Conservation (phyloP, 2,888 invertebrate genomes). For the Hymenopus coronatus region DNA sequence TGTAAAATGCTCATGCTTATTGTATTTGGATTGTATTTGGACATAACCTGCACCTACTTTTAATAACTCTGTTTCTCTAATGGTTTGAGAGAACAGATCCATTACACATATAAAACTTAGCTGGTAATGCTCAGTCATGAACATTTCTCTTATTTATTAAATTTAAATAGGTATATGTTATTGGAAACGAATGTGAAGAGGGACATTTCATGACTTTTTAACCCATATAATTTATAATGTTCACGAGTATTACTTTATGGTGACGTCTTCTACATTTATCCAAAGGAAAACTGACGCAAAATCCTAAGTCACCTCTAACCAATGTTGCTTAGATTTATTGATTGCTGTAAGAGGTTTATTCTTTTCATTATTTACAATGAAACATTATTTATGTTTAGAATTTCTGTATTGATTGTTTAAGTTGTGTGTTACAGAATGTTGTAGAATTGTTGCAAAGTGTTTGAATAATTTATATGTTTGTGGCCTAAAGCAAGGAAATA, state of each 20-base stretch:
- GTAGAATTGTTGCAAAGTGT: background rate
- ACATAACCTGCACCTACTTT: constrained; percentile 14
- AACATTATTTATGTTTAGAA: background rate
- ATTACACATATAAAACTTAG: background rate
- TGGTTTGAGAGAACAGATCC: constrained; percentile 9
- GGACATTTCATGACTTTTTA: background rate
- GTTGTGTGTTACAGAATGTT: background rate
- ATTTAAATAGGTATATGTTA: background rate
- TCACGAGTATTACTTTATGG: constrained; percentile 2
- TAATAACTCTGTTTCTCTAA: background rate
- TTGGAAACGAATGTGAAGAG: background rate
- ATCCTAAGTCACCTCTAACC: background rate
- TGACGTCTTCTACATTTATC: background rate
- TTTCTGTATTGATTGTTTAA: background rate
- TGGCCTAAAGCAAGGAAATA: background rate
- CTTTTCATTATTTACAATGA: background rate
- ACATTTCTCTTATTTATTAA: constrained; percentile 1
- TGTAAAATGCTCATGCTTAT: constrained; percentile 23
- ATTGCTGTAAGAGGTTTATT: background rate
- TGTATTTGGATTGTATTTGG: constrained; percentile 15
- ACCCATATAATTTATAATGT: background rate
- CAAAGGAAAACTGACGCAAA: background rate
- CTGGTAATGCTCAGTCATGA: constrained; percentile 3
- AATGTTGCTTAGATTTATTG: background rate
- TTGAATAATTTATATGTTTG: constrained; percentile 5